Evolutionary conservation across 2,888 invertebrate species (phyloP), one percentile per base, ranked within the genome.

Genomic region (Eremobia ochroleuca): DNA sequence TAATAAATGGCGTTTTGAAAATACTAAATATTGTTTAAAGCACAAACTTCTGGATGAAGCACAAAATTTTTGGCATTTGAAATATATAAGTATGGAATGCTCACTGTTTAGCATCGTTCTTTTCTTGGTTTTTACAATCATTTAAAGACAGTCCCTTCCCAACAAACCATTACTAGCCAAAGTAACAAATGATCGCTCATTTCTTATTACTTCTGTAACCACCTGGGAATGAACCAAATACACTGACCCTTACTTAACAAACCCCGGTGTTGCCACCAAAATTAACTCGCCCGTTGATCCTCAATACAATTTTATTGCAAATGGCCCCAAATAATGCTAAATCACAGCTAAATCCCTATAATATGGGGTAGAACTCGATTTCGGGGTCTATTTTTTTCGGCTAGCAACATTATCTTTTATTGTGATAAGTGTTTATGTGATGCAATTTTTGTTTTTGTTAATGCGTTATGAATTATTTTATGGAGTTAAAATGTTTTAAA

Each of bases 251-350:
- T 81, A 81, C 85, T 85, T 77, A 86, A 52, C 84, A 78, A 84
- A 86, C 88, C 92, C 88, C 89, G 77, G 87, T 88, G 89, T 88
- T 90, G 89, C 93, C 91, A 91, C 86, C 91, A 86, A 93, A 94
- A 96, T 95, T 94, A 95, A 93, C 94, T 92, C 83, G 87, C 88
- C 83, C 86, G 85, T 89, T 92, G 91, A 94, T 94, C 94, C 95
- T 91, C 94, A 92, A 92, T 94, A 93, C 93, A 92, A 92, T 95
- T 94, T 95, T 95, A 95, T 95, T 95, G 95, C 95, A 92, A 94
- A 95, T 92, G 93, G 94, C 90, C 80, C 86, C 91, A 90, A 92
- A 94, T 95, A 95, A 95, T 94, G 94, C 91, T 95, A 95, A 94
- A 95, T 95, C 95, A 95, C 92, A 86, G 77, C 89, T 90, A 95